Evolutionary conservation across 2,797 vertebrate genomes (phyloP).

Genomic region (Fringilla coelebs): DNA sequence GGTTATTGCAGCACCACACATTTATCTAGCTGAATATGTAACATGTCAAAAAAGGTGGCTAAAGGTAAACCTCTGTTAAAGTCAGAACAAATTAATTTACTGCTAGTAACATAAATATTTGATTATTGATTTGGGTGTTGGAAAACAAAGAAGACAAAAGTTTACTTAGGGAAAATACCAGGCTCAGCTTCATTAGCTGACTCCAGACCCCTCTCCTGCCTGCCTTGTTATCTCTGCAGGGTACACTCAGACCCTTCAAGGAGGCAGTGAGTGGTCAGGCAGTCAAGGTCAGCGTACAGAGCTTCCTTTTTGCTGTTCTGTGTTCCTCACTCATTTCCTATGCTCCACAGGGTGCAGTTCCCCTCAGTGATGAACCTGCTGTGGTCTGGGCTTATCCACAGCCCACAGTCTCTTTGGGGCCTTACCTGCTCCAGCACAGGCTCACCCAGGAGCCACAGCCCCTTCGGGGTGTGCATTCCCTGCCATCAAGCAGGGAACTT

Average conservation of each 20-base stretch:
- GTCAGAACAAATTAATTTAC: neutral
- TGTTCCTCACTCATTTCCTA: neutral
- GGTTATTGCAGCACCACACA: neutral
- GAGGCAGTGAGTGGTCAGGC: neutral
- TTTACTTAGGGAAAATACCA: neutral
- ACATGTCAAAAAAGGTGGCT: neutral
- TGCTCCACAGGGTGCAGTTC: neutral
- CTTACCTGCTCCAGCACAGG: fast-evolving
- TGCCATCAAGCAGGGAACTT: fast-evolving
- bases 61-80: neutral
- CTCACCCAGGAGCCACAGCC: neutral
- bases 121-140: neutral
- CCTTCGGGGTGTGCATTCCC: neutral
- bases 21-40: neutral
- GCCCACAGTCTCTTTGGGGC: neutral
- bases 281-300: neutral
- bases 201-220: neutral
- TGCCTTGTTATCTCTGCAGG: neutral
- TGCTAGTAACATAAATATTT: neutral
- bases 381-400: neutral
- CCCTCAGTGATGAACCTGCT: neutral
- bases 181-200: neutral
- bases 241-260: neutral
- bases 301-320: neutral
- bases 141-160: neutral